Conservation (phyloP, 2,113 vertebrate genomes). For the Coptodon rendalli region DNA sequence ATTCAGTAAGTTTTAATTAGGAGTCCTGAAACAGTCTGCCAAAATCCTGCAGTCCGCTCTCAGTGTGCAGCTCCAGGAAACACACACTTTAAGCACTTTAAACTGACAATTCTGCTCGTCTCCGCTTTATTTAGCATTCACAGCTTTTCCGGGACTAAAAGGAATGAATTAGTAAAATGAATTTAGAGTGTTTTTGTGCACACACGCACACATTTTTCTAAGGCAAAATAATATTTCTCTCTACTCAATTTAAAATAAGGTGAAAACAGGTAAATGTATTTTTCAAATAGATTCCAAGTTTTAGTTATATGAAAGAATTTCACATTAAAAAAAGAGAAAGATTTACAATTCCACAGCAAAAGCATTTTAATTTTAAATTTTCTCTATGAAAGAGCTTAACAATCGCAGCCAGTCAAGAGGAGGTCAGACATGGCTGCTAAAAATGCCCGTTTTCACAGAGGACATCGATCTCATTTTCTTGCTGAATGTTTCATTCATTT, state of each 20-base stretch:
- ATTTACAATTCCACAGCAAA: not conserved
- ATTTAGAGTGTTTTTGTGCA: not conserved
- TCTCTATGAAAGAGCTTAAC: not conserved
- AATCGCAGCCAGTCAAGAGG: not conserved
- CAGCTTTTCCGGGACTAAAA: not conserved
- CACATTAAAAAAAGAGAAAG: not conserved
- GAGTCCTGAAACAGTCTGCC: slow-evolving; percentile 52
- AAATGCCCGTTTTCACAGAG: not conserved
- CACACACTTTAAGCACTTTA: slow-evolving; percentile 26
- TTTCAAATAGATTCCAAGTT: not conserved
- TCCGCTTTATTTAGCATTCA: not conserved
- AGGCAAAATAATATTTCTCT: not conserved
- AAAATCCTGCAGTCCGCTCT: slow-evolving; percentile 41
- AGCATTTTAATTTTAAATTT: not conserved
- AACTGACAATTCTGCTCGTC: not conserved
- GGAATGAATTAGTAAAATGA: not conserved
- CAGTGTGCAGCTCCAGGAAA: slow-evolving; percentile 18
- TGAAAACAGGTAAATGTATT: not conserved
- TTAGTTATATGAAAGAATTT: not conserved
- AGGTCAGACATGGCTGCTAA: not conserved
- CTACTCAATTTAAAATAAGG: not conserved
- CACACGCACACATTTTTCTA: not conserved
- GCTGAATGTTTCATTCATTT: not conserved
- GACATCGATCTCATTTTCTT: not conserved
- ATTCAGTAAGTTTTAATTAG: slow-evolving; percentile 71